Conservation (phyloP, 2,113 vertebrate genomes). For the Willisornis vidua region DNA sequence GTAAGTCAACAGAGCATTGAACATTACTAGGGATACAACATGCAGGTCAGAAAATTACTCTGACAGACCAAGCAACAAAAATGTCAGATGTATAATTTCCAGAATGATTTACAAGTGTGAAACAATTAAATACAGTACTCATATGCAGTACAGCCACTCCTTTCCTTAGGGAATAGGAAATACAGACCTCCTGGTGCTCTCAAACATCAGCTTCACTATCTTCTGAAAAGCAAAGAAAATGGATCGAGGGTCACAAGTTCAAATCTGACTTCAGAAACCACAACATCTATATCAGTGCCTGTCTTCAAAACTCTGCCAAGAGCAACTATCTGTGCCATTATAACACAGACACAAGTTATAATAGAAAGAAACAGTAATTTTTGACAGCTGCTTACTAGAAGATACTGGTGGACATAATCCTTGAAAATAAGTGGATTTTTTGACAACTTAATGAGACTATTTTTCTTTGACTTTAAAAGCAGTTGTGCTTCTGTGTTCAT, state of each 20-base stretch:
- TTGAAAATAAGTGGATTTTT: neutral
- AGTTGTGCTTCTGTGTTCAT: neutral
- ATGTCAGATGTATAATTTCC: neutral
- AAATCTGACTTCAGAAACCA: neutral
- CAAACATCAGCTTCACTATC: neutral
- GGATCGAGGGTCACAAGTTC: neutral
- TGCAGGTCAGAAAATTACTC: neutral
- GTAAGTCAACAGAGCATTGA: neutral
- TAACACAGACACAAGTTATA: neutral
- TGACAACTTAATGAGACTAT: neutral
- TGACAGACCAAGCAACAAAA: neutral
- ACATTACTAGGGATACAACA: neutral
- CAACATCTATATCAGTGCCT: neutral
- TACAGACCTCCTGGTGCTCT: neutral
- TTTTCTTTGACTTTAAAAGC: neutral
- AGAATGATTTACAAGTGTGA: neutral
- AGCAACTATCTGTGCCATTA: neutral
- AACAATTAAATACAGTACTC: neutral
- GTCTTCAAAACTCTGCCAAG: neutral
- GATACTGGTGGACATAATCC: neutral
- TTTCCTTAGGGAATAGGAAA: neutral
- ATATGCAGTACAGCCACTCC: neutral
- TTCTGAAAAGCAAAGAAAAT: neutral
- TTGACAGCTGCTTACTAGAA: neutral
- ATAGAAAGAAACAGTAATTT: neutral